Conservation (phyloP, 2,797 vertebrate genomes). For the Chaenodraco wilsoni region DNA sequence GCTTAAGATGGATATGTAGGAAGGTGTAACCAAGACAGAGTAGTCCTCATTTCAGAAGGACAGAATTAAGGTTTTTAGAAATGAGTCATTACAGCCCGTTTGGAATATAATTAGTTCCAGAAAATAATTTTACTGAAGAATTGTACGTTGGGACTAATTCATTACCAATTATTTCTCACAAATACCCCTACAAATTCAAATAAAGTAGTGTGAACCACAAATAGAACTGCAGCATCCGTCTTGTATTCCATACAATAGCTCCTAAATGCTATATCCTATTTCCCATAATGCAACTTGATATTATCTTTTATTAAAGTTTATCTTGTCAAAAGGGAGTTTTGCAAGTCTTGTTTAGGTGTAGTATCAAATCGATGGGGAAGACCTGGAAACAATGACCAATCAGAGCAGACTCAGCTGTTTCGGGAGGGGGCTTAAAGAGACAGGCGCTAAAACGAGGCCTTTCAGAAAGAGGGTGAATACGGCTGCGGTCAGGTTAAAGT, state of each 20-base stretch:
- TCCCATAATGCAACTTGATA: neutral
- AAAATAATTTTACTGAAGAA: neutral
- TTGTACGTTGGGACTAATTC: neutral
- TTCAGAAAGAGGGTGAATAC: too few relatives aligned
- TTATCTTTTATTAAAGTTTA: too few relatives aligned
- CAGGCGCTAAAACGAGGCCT: too few relatives aligned
- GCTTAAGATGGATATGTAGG: conserved; percentile 60
- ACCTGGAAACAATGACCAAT: too few relatives aligned
- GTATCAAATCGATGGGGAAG: too few relatives aligned
- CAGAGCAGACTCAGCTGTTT: too few relatives aligned
- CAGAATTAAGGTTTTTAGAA: conserved; percentile 17
- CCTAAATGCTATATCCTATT: neutral
- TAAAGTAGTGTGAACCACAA: neutral
- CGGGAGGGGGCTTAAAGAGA: too few relatives aligned
- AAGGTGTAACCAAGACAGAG: conserved; percentile 41
- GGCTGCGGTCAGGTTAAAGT: too few relatives aligned
- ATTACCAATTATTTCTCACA: too few relatives aligned
- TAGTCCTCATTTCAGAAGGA: conserved; percentile 13
- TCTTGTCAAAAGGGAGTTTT: too few relatives aligned
- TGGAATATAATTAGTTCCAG: neutral
- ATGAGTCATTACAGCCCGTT: conserved; percentile 3
- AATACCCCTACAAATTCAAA: neutral
- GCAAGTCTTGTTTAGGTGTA: too few relatives aligned
- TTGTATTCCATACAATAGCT: neutral
- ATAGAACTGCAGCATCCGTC: too few relatives aligned